Evolutionary conservation across 64 coral and sea anemone species (phyloP), one percentile per base, ranked within the genome.

Genomic region (Dendronephthya gigantea): DNA sequence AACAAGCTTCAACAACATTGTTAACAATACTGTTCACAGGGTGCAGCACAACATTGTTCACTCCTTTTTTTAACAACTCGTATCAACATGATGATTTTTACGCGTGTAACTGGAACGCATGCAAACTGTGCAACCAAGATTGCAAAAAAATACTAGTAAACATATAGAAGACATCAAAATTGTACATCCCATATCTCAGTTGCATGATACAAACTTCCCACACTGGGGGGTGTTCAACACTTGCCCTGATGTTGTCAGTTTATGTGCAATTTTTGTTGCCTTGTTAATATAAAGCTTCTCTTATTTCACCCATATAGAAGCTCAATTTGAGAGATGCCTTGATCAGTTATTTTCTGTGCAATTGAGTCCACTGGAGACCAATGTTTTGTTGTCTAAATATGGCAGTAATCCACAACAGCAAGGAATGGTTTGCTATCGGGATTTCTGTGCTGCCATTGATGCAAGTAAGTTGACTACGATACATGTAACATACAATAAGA

Each of bases 311-410:
- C 84, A 14, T 85, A 19, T 39, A 97, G 94, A 97, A 70, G 72
- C 91, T 52, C 94, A 97, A 83, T 97, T 97, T 93, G 91, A 97
- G 49, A 86, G 94, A 22, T 97, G 94, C 41, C 69, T 97, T 49
- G 94, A 97, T 89, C 94, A 97, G 84, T 84, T 97, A 43, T 97
- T 97, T 89, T 92, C 91, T 39, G 90, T 97, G 90, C 89, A 93
- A 48, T 56, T 97, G 15, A 93, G 86, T 32, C 86, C 86, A 23
- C 88, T 87, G 4, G 89, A 97, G 50, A 89, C 93, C 49, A 29
- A 84, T 48, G 75, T 90, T 31, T 86, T 97, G 83, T 90, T 97
- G 83, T 87, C 86, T 47, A 97, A 97, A 84, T 97, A 97, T 90
- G 91, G 94, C 40, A 91, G 49, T 86, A 92, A 97, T 49, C 86